phyloP scores from a whole-genome alignment of 2,797 vertebrate genomes.

The Gobionotothen gibberifrons region DNA sequence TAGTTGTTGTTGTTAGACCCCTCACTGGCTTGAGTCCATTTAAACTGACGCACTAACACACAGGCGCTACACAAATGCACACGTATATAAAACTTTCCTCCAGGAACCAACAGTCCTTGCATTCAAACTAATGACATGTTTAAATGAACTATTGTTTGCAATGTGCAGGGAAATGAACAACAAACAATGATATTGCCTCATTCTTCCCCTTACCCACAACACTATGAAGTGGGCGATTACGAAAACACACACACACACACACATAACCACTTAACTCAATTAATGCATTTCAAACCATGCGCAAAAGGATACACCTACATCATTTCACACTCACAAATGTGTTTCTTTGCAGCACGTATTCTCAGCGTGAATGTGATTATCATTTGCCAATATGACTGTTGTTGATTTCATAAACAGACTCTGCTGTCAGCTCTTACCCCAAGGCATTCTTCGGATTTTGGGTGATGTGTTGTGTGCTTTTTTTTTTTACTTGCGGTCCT shows the following conservation, averaged over 20 bases:
- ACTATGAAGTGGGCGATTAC: constrained; percentile 13
- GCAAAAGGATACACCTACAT: constrained; percentile 60
- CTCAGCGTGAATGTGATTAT: constrained; percentile 37
- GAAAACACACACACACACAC: constrained; percentile 1
- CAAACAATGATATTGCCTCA: constrained; percentile 48
- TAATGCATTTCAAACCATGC: constrained; percentile 45
- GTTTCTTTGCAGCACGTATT: constrained; percentile 42
- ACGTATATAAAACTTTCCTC: constrained; percentile 19
- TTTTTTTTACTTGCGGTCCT: constrained; percentile 31
- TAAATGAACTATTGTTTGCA: constrained; percentile 67
- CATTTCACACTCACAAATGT: constrained; percentile 64
- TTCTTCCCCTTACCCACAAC: constrained; percentile 40
- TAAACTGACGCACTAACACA: constrained; percentile 3
- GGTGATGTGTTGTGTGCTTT: constrained; percentile 20
- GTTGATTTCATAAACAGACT: constrained; percentile 41
- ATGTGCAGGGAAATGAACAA: constrained; percentile 57
- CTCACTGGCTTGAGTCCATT: not conserved
- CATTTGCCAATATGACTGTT: constrained; percentile 32
- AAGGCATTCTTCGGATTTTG: constrained; percentile 20
- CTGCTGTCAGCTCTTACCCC: constrained; percentile 45
- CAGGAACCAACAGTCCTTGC: constrained; percentile 24
- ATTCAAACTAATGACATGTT: constrained; percentile 61
- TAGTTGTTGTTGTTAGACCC: not conserved
- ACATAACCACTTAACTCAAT: constrained; percentile 50
- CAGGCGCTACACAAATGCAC: constrained; percentile 1